Percentiles rank a stretch among this genome's conserved stretches.
These are phyloP conservation scores for Eupeodes latifasciatus DNA, from an alignment of 2,888 invertebrate species.

Conservation along the genomic window DNA sequence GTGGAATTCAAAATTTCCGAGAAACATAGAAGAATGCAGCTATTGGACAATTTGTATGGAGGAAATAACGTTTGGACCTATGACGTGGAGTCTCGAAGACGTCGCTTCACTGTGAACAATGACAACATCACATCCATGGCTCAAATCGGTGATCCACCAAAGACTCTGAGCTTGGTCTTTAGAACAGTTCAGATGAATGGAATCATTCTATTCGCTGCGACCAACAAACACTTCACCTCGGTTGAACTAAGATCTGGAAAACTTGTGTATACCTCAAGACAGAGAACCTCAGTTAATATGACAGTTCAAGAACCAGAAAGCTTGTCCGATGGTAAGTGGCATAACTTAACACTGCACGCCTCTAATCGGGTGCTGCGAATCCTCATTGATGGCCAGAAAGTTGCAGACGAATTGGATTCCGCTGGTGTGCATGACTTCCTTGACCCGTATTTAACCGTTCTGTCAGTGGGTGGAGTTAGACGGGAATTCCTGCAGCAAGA, in stretches of 20 bases:
- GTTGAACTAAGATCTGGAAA: conserved; percentile 91
- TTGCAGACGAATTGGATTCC: conserved; percentile 94
- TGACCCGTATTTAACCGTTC: conserved; percentile 93
- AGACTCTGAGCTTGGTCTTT: conserved; percentile 91
- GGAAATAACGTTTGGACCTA: conserved; percentile 89
- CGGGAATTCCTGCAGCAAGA: conserved; percentile 86
- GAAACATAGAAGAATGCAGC: conserved; percentile 93
- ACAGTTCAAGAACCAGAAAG: conserved; percentile 87
- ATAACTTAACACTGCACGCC: conserved; percentile 91
- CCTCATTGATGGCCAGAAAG: conserved; percentile 88
- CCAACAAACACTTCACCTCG: conserved; percentile 93
- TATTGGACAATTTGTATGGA: conserved; percentile 91
- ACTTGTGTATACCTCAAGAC: conserved; percentile 91
- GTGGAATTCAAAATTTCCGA: conserved; percentile 92
- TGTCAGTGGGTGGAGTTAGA: conserved; percentile 92
- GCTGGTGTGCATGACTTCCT: conserved; percentile 95
- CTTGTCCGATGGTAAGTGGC: conserved; percentile 94
- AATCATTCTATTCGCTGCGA: conserved; percentile 93
- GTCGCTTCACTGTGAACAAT: conserved; percentile 81
- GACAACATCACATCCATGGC: conserved; percentile 82
- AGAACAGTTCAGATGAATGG: conserved; percentile 92
- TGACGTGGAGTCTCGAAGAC: conserved; percentile 81
- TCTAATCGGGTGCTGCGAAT: conserved; percentile 89
- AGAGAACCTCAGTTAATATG: conserved; percentile 93
- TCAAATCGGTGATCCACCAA: conserved; percentile 86